phyloP scores from a whole-genome alignment of 2,888 invertebrate genomes.

The Dugesia japonica region DNA sequence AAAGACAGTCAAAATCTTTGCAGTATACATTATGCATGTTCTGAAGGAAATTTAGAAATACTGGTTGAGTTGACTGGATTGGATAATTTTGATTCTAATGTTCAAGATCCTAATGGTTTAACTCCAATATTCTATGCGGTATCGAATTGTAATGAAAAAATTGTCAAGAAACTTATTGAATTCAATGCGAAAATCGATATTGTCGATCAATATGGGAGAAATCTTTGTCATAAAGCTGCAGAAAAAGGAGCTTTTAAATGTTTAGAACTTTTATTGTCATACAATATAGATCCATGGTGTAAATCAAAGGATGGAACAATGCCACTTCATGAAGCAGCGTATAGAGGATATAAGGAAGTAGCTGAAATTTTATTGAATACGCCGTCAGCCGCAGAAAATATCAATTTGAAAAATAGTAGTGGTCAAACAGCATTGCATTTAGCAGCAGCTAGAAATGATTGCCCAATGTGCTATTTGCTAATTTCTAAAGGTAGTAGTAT shows the following conservation, averaged over 20 bases:
- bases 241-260: slow-evolving; percentile 15
- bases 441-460: background rate
- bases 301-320: background rate
- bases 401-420: background rate
- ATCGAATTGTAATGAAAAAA: background rate
- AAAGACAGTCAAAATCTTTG: background rate
- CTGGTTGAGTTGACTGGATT: background rate
- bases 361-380: background rate
- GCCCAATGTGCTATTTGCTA: background rate
- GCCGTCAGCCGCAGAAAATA: background rate
- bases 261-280: background rate
- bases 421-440: background rate
- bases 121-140: background rate
- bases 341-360: slow-evolving; percentile 3
- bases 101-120: background rate
- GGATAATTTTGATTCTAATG: background rate
- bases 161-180: slow-evolving; percentile 10
- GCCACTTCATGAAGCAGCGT: background rate
- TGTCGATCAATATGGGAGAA: background rate
- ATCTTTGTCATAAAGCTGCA: slow-evolving; percentile 7
- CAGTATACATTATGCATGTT: background rate
- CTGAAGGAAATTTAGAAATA: background rate
- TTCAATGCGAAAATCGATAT: background rate
- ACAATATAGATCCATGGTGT: background rate
- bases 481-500: background rate